A percentile compares a stretch with the other conserved stretches of the same genome.
Conservation (phyloP, 2,113 vertebrate species). For the Sinocyclocheilus anshuiensis region DNA sequence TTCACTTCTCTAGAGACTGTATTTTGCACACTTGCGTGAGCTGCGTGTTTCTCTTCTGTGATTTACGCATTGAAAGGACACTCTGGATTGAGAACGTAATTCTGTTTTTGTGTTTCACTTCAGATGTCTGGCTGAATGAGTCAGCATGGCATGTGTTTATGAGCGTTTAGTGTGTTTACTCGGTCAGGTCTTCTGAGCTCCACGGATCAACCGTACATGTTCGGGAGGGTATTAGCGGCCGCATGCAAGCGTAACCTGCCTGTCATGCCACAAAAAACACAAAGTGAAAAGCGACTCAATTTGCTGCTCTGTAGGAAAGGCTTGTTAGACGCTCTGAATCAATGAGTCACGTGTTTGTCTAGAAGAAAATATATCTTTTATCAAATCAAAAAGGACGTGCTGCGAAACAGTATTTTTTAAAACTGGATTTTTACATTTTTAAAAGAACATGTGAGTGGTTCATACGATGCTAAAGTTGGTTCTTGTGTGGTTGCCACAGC, state of each 20-base stretch:
- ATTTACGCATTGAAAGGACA: neutral
- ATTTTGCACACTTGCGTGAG: constrained; percentile 8
- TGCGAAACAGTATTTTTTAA: neutral
- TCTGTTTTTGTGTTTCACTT: constrained; percentile 15
- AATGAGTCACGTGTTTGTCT: constrained; percentile 10
- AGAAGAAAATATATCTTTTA: too few relatives aligned
- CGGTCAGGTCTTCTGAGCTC: constrained; percentile 15
- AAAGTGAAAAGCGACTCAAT: constrained; percentile 41
- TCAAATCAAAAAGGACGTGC: neutral
- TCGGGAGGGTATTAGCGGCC: constrained; percentile 20
- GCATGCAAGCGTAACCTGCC: constrained; percentile 41
- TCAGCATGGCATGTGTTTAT: constrained; percentile 7
- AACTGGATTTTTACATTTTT: neutral
- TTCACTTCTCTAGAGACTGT: constrained; percentile 10
- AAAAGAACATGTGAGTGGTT: neutral
- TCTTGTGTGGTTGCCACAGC: neutral
- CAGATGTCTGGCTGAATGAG: neutral
- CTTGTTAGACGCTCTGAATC: constrained; percentile 17
- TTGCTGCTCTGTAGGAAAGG: constrained; percentile 29
- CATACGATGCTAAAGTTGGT: neutral
- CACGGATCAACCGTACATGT: constrained; percentile 25
- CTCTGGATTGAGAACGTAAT: constrained; percentile 8
- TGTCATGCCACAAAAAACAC: constrained; percentile 37
- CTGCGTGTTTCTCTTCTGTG: neutral
- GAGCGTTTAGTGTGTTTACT: constrained; percentile 19